Evolutionary conservation across 2,113 vertebrate species (phyloP).

Genomic region (Zapornia atra): DNA sequence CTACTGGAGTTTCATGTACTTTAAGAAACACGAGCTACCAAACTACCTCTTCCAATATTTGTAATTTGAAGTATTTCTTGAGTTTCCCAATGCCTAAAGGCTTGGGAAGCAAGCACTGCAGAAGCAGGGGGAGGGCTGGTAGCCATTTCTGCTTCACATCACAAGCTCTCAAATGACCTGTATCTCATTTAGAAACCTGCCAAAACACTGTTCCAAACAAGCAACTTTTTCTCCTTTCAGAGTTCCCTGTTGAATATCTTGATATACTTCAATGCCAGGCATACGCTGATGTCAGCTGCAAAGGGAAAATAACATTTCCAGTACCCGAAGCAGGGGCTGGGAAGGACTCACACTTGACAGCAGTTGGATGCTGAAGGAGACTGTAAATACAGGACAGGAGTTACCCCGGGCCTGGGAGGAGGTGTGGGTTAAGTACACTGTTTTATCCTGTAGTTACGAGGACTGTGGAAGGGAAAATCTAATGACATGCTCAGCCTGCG

Average conservation of each 20-base stretch:
- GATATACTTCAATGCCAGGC: neutral
- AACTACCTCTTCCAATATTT: conserved; percentile 33
- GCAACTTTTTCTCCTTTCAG: neutral
- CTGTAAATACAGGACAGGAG: neutral
- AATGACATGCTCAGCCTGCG: neutral
- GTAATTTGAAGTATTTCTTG: conserved; percentile 38
- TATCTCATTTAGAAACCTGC: conserved; percentile 8
- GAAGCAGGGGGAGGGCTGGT: neutral
- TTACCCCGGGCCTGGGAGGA: neutral
- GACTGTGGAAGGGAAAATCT: neutral
- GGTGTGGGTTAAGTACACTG: neutral
- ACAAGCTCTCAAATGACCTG: neutral
- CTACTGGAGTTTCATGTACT: neutral
- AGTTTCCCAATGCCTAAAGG: conserved; percentile 3
- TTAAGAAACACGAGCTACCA: conserved; percentile 40
- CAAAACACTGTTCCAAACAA: neutral
- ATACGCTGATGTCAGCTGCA: neutral
- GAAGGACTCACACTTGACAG: neutral
- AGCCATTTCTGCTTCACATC: neutral
- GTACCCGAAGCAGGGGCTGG: neutral
- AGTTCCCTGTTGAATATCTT: neutral
- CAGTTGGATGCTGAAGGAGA: neutral
- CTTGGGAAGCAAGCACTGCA: neutral
- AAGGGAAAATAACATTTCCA: neutral
- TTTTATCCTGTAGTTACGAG: neutral